Base-by-base conservation (phyloP, 2,113 vertebrate genomes). In the Bos taurus region DNA sequence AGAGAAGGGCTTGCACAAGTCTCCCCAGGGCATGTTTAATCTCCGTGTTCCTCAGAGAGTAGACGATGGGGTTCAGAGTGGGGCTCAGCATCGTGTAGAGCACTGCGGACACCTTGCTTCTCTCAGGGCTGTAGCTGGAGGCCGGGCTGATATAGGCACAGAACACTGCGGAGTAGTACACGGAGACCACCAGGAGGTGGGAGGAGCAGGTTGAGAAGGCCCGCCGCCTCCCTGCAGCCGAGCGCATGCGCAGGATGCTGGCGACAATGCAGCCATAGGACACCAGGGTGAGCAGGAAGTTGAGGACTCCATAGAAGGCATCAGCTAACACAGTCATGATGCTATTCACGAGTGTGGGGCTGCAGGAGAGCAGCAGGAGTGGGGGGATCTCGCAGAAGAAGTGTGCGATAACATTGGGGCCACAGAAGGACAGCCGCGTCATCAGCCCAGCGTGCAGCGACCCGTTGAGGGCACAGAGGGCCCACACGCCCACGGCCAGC, bases 161-260 rank as follows among this genome's bases (percentile, higher is more conserved):
- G 78, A 95, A 43, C 80, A 95, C 64, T 1, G 97, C 88, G 2
- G 92, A 92, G 17, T 90, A 97, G 84, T 91, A 97, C 50, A 94
- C 2, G 1, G 96, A 40, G 6, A 97, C 98, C 59, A 94, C 98
- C 17, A 86, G 81, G 50, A 97, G 88, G 16, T 92, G 97, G 11
- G 97, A 97, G 19, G 96, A 97, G 59, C 97, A 96, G 10, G 97
- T 94, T 4, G 97, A 97, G 88, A 96, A 98, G 19, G 97, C 98
- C 1, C 80, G 92, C 25, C 11, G 86, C 92, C 97, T 98, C 33
- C 97, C 98, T 14, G 71, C 87, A 0, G 92, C 48, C 0, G 95
- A 96, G 28, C 60, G 89, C 30, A 97, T 97, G 19, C 90, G 81
- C 33, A 97, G 74, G 33, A 97, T 57, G 90, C 95, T 78, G 80